Percentiles rank a stretch among this genome's conserved stretches.
Evolutionary conservation across 2,113 vertebrate genomes (phyloP).

Genomic region (Monarcha castaneiventris): DNA sequence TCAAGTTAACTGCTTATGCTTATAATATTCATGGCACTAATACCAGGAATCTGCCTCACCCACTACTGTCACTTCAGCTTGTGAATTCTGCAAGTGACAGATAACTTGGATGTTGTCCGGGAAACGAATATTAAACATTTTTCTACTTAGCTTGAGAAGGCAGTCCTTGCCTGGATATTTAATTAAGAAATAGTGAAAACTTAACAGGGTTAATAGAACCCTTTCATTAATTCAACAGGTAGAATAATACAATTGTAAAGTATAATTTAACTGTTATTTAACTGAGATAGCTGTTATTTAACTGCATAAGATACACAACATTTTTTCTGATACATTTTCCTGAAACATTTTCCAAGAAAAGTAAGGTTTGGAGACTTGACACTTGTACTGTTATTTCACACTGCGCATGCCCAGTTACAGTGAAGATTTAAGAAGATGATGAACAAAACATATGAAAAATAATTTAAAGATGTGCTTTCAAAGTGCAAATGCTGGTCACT

Average conservation of each 20-base stretch:
- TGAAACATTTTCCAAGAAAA: background rate
- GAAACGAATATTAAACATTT: background rate
- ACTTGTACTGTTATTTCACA: background rate
- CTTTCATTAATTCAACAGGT: background rate
- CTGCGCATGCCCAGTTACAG: background rate
- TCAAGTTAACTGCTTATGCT: background rate
- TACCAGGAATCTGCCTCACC: background rate
- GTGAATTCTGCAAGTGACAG: background rate
- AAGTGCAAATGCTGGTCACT: background rate
- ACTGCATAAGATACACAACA: fast-evolving
- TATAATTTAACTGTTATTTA: background rate
- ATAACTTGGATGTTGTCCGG: background rate
- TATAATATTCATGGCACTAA: background rate
- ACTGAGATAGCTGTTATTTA: background rate
- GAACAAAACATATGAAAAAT: background rate
- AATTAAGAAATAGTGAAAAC: background rate
- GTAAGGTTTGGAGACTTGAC: background rate
- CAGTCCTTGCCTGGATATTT: background rate
- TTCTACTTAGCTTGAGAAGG: background rate
- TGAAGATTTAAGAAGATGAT: background rate
- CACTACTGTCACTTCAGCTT: background rate
- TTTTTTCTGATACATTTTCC: background rate
- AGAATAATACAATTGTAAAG: background rate
- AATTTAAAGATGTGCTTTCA: background rate
- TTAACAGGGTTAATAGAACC: background rate